Evolutionary conservation across 2,888 invertebrate species (phyloP), one percentile per base, ranked within the genome.

Genomic region (Andrena flavipes): DNA sequence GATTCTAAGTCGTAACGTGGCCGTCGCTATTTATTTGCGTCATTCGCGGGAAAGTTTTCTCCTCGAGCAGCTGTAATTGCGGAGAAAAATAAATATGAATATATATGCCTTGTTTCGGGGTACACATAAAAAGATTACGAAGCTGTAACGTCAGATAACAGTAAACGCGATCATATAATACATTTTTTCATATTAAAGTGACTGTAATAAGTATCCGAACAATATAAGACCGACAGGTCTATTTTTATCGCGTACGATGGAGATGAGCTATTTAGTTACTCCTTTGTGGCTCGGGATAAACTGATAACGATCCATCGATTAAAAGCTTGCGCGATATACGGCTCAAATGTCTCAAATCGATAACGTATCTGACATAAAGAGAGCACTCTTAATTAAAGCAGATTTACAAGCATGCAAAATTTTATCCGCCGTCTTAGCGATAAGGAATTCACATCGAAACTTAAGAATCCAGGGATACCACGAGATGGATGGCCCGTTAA

Each of bases 1-100:
- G 16, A 42, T 16, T 42, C 16, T 42, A 42, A 42, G 4, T 16
- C 4, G 42, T 1, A n/a, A n/a, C n/a, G n/a, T n/a, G n/a, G 42
- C 16, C 3, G 42, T 1, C 4, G 42, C 16, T 42, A 42, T 42
- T 16, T 42, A 1, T 42, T 13, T 16, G 42, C 42, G 16, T 42
- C 13, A 42, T 5, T 42, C 5, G 1, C 16, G 0, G 42, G 42
- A 42, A 56, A 54, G 13, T 56, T 48, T 10, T 20, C 1, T 65
- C 10, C 77, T 26, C 59, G 8, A 71, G 23, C 13, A 51, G 64
- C 33, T 8, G 6, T 2, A 59, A 51, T 26, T 59, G 16, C 2
- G 16, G 13, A 8, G 20, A 71, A 59, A 29, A 30, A 23, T 48
- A 35, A 42, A 56, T 56, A 10, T 54, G 26, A 42, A 69, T 69